Base-by-base conservation (phyloP, 1,140 invertebrate species). In the Bombyx mandarina region DNA sequence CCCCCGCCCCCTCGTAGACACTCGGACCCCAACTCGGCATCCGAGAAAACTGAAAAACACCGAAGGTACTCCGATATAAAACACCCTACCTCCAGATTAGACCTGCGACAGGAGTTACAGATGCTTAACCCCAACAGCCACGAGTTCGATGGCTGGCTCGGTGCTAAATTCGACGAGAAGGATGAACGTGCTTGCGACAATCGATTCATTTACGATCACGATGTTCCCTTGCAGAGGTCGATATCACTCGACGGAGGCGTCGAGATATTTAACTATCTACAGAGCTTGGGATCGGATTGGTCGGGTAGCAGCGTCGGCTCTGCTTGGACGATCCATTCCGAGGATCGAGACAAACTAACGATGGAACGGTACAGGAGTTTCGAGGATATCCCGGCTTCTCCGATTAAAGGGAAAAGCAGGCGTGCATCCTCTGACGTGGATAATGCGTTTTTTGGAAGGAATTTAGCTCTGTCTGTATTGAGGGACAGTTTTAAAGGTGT, bases 301-400 rank as follows among this genome's bases (percentile, higher is more conserved):
- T 75, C 77, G 26, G 65, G 53, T 10, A 62, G 61, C 44, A 69
- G 67, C n/a, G 58, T 61, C 2, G 67, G 58, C 7, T 79, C 80
- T 1, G 56, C 61, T 35, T 85, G 80, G 82, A 73, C 79, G 7
- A 52, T 84, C 7, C 56, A 74, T 12, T 81, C 77, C 1, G 67
- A 77, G 3, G 72, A 63, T 12, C 52, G 64, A 9, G 59, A 68
- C 12, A 62, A 63, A 56, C 46, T 65, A 49, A 12, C 57, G 58
- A 53, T 71, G 12, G 79, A 80, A 52, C 72, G 73, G 59, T 72
- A 78, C 49, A 80, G 75, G 42, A 86, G 83, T 62, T 81, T 83
- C 49, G 83, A 84, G 67, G 81, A 86, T 79, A 75, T 83, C 45
- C 76, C 77, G 7, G 71, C 75, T 83, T 78, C 81, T 79, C 76